Evolutionary conservation across 2,797 vertebrate genomes (phyloP).

Genomic region (Eulemur mongoz): DNA sequence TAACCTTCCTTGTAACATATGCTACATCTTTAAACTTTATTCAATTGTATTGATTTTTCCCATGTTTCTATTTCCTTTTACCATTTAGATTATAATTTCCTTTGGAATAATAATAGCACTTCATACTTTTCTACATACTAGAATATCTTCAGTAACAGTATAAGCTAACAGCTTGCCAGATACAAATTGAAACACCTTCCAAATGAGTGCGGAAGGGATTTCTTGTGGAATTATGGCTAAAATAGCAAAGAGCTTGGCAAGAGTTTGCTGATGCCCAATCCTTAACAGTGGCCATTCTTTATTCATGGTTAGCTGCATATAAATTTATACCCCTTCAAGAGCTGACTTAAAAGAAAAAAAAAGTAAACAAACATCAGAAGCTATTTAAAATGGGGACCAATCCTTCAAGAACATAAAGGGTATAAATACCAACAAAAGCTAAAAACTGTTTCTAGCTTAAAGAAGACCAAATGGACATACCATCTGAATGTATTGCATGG

Average conservation of each 20-base stretch:
- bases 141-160: conserved; percentile 4
- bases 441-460: neutral
- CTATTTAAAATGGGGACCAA: neutral
- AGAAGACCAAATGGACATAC: neutral
- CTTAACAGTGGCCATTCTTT: neutral
- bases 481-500: neutral
- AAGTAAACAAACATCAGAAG: neutral
- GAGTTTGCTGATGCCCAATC: neutral
- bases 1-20: conserved; percentile 13
- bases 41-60: neutral
- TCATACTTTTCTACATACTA: neutral
- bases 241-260: neutral
- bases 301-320: neutral
- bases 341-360: neutral
- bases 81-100: conserved; percentile 31
- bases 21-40: conserved; percentile 32
- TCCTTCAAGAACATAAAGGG: neutral
- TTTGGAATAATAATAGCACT: conserved; percentile 8
- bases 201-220: neutral
- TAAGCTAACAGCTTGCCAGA: neutral
- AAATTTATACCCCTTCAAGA: neutral
- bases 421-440: neutral
- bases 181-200: neutral
- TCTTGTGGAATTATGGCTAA: neutral
- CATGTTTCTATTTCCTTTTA: conserved; percentile 14